Percentiles rank a stretch among this genome's conserved stretches.
phyloP scores from a whole-genome alignment of 2,113 vertebrate genomes.

The Anarrhichthys ocellatus region DNA sequence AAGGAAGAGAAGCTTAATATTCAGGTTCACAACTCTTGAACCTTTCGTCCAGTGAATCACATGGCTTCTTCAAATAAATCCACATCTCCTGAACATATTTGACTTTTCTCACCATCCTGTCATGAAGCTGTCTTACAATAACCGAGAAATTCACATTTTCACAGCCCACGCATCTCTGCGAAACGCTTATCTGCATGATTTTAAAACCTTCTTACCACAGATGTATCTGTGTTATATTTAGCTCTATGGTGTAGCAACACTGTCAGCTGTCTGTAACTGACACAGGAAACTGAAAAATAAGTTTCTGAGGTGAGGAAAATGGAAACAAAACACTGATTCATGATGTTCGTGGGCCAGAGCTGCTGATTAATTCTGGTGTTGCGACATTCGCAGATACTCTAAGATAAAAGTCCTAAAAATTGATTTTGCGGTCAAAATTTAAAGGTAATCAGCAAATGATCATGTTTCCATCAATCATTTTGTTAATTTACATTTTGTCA shows the following conservation, averaged over 20 bases:
- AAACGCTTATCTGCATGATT: slow-evolving; percentile 62
- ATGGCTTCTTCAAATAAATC: slow-evolving; percentile 35
- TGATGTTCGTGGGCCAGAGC: slow-evolving; percentile 15
- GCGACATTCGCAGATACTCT: neutral
- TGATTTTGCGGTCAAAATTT: neutral
- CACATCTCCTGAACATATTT: slow-evolving; percentile 14
- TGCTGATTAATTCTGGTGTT: slow-evolving; percentile 16
- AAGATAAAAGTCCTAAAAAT: neutral
- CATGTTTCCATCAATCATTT: neutral
- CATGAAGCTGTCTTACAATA: slow-evolving; percentile 26
- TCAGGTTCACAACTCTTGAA: slow-evolving; percentile 33
- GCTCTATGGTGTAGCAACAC: slow-evolving; percentile 52
- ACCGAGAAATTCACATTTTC: slow-evolving; percentile 47
- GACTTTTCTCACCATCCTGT: slow-evolving; percentile 32
- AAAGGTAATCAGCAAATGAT: slow-evolving; percentile 7
- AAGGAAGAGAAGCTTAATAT: slow-evolving; percentile 50
- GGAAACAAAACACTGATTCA: slow-evolving; percentile 45
- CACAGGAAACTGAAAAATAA: slow-evolving; percentile 47
- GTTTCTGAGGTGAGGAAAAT: slow-evolving; percentile 52
- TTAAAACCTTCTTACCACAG: slow-evolving; percentile 55
- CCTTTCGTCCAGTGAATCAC: slow-evolving; percentile 24
- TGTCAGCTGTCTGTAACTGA: slow-evolving; percentile 33
- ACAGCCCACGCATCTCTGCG: slow-evolving; percentile 39
- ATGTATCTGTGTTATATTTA: slow-evolving; percentile 69
- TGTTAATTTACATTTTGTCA: neutral